Evolutionary conservation across 2,888 invertebrate genomes (phyloP).

Genomic region (Entomobrya multifasciata): DNA sequence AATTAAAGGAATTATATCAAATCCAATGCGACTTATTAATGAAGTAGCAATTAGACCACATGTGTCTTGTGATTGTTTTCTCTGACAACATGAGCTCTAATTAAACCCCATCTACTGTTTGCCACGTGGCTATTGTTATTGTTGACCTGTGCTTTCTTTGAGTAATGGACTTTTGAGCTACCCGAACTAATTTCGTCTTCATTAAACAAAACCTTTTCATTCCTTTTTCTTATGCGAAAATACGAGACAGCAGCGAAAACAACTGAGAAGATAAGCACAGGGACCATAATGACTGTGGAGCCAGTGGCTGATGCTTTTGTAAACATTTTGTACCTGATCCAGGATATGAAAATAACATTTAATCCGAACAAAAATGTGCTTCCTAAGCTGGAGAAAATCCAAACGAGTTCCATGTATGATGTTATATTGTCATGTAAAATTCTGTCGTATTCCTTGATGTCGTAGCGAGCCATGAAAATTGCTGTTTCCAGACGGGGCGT

Average conservation of each 20-base stretch:
- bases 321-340: conserved; percentile 48
- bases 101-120: conserved; percentile 46
- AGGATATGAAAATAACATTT: conserved; percentile 52
- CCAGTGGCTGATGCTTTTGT: conserved; percentile 19
- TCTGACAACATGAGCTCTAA: conserved; percentile 45
- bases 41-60: neutral
- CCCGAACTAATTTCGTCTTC: conserved; percentile 45
- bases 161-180: conserved; percentile 48
- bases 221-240: neutral
- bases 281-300: conserved; percentile 41
- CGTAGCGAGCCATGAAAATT: conserved; percentile 54
- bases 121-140: conserved; percentile 50
- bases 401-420: conserved; percentile 56
- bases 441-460: conserved; percentile 60
- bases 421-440: conserved; percentile 44
- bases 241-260: conserved; percentile 25
- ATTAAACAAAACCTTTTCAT: conserved; percentile 41
- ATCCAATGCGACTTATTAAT: no score
- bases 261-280: conserved; percentile 21
- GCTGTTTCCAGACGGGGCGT: conserved; percentile 65
- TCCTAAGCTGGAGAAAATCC: conserved; percentile 24
- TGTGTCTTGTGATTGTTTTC: conserved; percentile 43
- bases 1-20: no score
- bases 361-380: conserved; percentile 47
- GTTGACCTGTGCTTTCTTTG: conserved; percentile 18